phyloP scores from a whole-genome alignment of 30 jellyfish, hydroid and myxozoan species.

The Aurelia sp. region DNA sequence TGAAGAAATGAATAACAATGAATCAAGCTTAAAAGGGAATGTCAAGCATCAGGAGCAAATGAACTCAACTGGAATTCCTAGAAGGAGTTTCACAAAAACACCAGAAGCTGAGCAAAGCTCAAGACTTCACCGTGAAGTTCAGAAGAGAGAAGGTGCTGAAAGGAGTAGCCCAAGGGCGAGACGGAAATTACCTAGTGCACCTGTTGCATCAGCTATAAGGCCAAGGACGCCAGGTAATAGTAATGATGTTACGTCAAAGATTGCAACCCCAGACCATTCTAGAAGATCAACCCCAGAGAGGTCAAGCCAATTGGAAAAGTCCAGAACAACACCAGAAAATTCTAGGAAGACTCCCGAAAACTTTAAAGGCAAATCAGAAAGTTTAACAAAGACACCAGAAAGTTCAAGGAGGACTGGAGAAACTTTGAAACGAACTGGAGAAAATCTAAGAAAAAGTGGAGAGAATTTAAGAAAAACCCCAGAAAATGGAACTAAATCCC shows the following conservation, averaged over 20 bases:
- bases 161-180: slow-evolving; percentile 62
- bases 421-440: neutral
- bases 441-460: neutral
- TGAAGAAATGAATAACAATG: slow-evolving; percentile 42
- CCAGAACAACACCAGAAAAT: slow-evolving; percentile 31
- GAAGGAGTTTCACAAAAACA: slow-evolving; percentile 34
- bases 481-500: slow-evolving; percentile 12
- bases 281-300: slow-evolving; percentile 56
- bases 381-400: neutral
- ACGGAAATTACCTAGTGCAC: slow-evolving; percentile 56
- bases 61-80: slow-evolving; percentile 44
- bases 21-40: neutral
- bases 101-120: slow-evolving; percentile 21
- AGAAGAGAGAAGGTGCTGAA: slow-evolving; percentile 24
- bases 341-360: slow-evolving; percentile 17
- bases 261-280: slow-evolving; percentile 46
- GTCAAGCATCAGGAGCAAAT: neutral
- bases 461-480: slow-evolving; percentile 10
- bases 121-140: slow-evolving; percentile 21
- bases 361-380: slow-evolving; percentile 16
- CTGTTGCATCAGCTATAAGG: slow-evolving; percentile 27
- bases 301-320: slow-evolving; percentile 10
- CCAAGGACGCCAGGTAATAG: slow-evolving; percentile 35
- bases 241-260: neutral
- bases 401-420: neutral